A percentile compares a stretch with the other conserved stretches of the same genome.
Conservation (phyloP, 2,888 invertebrate species). For the Halictus quadricinctus region DNA sequence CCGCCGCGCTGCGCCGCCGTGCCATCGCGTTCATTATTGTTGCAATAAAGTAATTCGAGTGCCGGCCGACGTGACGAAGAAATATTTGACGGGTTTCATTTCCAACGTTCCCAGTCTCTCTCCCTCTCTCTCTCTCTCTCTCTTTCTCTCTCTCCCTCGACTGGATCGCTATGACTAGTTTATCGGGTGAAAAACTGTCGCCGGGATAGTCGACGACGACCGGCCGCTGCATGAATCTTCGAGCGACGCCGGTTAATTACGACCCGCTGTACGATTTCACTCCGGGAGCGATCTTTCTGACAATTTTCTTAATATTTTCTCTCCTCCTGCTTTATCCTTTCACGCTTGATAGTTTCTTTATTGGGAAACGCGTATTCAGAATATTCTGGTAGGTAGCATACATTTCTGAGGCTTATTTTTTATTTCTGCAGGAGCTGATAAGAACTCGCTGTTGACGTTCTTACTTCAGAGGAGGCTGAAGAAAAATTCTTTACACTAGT, state of each 20-base stretch:
- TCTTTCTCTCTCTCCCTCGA: background rate
- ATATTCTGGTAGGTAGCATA: background rate
- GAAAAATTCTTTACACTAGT: too few relatives aligned
- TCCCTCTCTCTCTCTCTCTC: background rate
- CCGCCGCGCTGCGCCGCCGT: background rate
- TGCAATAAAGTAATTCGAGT: constrained; percentile 31
- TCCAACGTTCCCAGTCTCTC: background rate
- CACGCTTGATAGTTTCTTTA: background rate
- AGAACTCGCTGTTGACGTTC: too few relatives aligned
- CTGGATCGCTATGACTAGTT: constrained; percentile 30
- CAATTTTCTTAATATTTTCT: background rate
- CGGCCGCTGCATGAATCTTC: constrained; percentile 5
- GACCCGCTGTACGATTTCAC: background rate
- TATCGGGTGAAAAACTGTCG: constrained; percentile 28
- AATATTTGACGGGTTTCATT: constrained; percentile 28
- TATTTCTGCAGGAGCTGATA: too few relatives aligned
- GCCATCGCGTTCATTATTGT: constrained; percentile 17
- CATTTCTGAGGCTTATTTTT: background rate
- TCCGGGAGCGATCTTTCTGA: too few relatives aligned
- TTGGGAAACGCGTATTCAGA: background rate
- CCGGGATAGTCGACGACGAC: background rate
- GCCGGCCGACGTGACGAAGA: constrained; percentile 8
- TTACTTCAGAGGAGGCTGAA: too few relatives aligned
- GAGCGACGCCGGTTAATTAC: background rate
- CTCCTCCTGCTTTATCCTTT: background rate